Evolutionary conservation across 2,888 invertebrate genomes (phyloP).

Genomic region (Cheilosia impressa): DNA sequence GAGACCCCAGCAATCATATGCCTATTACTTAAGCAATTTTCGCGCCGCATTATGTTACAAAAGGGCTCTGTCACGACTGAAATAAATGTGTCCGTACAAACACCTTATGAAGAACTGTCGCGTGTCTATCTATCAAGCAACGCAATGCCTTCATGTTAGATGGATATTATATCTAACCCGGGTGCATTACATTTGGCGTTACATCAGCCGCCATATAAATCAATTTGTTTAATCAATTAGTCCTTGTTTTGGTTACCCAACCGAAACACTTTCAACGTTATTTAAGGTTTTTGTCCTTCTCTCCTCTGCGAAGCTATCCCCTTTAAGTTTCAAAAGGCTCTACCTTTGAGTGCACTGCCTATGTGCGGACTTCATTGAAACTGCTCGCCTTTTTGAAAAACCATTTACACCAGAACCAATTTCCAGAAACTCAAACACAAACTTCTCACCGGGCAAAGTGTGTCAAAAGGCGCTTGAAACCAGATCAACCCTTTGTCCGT

Average conservation of each 20-base stretch:
- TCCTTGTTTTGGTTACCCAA: conserved; percentile 2
- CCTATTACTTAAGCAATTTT: conserved; percentile 4
- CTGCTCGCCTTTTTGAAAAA: background rate
- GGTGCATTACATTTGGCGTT: conserved; percentile 6
- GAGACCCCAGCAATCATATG: background rate
- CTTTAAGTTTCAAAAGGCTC: background rate
- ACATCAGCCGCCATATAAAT: conserved; percentile 11
- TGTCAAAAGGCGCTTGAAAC: conserved; percentile 23
- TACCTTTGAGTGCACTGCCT: too few relatives aligned
- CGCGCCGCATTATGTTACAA: background rate
- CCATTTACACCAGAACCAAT: background rate
- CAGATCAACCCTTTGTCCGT: conserved; percentile 35
- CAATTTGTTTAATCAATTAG: conserved; percentile 44
- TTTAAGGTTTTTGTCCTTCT: background rate
- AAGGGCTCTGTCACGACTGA: background rate
- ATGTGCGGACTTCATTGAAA: too few relatives aligned
- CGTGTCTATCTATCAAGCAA: conserved; percentile 31
- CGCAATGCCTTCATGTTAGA: background rate
- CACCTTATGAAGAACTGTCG: conserved; percentile 13
- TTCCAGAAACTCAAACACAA: conserved; percentile 6
- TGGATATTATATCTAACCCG: conserved; percentile 7
- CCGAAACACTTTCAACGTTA: background rate
- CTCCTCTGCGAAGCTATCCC: background rate
- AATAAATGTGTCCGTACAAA: background rate
- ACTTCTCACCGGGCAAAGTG: conserved; percentile 12